Evolutionary conservation across 2,888 invertebrate genomes (phyloP).

Genomic region (Campoplex capitator): DNA sequence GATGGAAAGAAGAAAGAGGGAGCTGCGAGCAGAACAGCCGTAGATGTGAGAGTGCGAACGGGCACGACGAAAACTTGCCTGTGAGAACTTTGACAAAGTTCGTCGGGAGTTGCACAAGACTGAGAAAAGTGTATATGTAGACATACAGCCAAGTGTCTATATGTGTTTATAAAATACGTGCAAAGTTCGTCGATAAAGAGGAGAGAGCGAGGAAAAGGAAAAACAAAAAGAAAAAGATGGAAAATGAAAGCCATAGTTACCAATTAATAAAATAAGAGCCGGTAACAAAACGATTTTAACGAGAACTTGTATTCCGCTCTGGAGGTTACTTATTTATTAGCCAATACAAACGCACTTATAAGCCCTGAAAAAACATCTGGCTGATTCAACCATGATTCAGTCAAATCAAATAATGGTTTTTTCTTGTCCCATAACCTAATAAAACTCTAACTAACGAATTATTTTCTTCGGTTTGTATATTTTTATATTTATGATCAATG

Average conservation of each 20-base stretch:
- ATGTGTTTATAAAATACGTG: background rate
- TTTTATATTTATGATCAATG: no score
- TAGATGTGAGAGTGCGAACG: background rate
- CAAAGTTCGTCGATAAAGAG: background rate
- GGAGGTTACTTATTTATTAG: constrained; percentile 15
- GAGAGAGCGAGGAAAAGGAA: background rate
- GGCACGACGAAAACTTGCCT: constrained; percentile 53
- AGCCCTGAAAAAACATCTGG: no score
- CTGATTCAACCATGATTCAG: no score
- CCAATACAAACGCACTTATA: background rate
- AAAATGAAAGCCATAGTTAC: constrained; percentile 9
- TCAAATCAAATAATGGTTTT: no score
- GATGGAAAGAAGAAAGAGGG: background rate
- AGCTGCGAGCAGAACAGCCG: background rate
- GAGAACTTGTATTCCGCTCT: constrained; percentile 19
- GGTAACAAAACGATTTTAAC: constrained; percentile 10
- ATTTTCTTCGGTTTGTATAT: no score
- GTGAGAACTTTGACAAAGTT: constrained; percentile 60
- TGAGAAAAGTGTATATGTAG: constrained; percentile 13
- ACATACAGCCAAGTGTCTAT: background rate
- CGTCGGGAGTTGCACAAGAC: constrained; percentile 33
- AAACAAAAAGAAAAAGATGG: background rate
- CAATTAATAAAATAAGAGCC: constrained; percentile 27
- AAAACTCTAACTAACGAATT: no score
- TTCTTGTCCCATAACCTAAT: no score